Conservation (phyloP, 2,888 invertebrate genomes). For the Heteromyza rotundicornis region DNA sequence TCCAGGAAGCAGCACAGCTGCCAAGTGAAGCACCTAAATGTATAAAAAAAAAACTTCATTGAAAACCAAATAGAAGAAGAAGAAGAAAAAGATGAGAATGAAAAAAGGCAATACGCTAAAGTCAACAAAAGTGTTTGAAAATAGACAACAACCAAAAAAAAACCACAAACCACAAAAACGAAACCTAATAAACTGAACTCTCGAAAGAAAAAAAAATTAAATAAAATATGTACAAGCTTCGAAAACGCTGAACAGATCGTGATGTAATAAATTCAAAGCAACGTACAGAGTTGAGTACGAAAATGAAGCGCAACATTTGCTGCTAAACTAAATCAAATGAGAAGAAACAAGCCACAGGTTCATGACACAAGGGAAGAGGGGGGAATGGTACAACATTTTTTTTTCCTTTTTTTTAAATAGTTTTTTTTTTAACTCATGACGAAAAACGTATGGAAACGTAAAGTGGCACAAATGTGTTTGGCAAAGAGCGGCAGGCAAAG, state of each 20-base stretch:
- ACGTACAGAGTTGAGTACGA: background rate
- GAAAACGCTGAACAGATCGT: background rate
- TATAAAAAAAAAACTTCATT: background rate
- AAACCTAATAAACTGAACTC: background rate
- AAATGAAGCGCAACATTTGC: background rate
- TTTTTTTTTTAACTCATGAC: too few relatives aligned
- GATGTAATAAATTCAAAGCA: conserved; percentile 4
- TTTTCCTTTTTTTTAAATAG: too few relatives aligned
- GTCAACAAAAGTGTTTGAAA: background rate
- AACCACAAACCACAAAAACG: background rate
- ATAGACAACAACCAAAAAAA: background rate
- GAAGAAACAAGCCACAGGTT: background rate
- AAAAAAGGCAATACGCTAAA: background rate
- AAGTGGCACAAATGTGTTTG: too few relatives aligned
- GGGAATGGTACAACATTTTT: too few relatives aligned
- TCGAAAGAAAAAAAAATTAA: background rate
- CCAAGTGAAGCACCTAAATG: background rate
- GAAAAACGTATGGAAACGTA: too few relatives aligned
- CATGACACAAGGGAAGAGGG: too few relatives aligned
- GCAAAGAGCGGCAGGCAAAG: too few relatives aligned
- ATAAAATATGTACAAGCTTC: background rate
- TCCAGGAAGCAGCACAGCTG: conserved; percentile 4
- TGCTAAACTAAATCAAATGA: background rate
- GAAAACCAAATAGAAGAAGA: too few relatives aligned
- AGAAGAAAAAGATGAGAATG: too few relatives aligned